These are phyloP conservation scores for Hipparchia sbordonii DNA, from an alignment of 2,888 invertebrate genomes.

Conservation along the genomic window DNA sequence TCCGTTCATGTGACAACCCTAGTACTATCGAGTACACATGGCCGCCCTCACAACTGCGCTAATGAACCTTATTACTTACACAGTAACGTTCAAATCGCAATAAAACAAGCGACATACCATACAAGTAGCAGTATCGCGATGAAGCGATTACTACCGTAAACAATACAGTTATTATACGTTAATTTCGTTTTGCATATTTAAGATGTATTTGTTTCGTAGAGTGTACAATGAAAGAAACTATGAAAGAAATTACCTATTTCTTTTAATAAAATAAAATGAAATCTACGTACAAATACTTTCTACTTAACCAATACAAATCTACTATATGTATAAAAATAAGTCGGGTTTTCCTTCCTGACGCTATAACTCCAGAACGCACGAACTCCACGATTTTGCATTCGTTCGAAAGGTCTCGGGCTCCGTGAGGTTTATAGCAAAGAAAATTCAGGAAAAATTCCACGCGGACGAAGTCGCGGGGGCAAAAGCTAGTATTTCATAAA, in stretches of 20 bases:
- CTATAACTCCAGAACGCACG: too few species aligned
- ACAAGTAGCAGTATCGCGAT: conserved; percentile 38
- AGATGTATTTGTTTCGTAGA: conserved; percentile 7
- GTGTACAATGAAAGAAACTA: conserved; percentile 5
- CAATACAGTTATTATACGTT: conserved; percentile 40
- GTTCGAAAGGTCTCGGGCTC: too few species aligned
- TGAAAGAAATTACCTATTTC: neutral
- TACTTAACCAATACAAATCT: too few species aligned
- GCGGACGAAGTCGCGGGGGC: too few species aligned
- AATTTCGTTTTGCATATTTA: conserved; percentile 29
- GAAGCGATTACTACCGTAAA: conserved; percentile 41
- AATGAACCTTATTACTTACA: neutral
- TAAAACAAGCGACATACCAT: conserved; percentile 11
- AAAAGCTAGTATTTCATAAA: too few species aligned
- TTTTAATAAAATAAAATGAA: too few species aligned
- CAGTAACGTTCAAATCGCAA: conserved; percentile 20
- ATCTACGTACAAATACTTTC: too few species aligned
- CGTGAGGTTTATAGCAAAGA: too few species aligned
- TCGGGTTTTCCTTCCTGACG: too few species aligned
- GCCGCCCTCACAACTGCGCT: neutral
- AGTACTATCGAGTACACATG: conserved; percentile 16
- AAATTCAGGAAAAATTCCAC: too few species aligned
- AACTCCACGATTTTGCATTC: too few species aligned
- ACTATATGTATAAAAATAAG: too few species aligned
- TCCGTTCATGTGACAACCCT: conserved; percentile 7